Evolutionary conservation across 2,888 invertebrate species (phyloP).

Genomic region (Escarpia spicata): DNA sequence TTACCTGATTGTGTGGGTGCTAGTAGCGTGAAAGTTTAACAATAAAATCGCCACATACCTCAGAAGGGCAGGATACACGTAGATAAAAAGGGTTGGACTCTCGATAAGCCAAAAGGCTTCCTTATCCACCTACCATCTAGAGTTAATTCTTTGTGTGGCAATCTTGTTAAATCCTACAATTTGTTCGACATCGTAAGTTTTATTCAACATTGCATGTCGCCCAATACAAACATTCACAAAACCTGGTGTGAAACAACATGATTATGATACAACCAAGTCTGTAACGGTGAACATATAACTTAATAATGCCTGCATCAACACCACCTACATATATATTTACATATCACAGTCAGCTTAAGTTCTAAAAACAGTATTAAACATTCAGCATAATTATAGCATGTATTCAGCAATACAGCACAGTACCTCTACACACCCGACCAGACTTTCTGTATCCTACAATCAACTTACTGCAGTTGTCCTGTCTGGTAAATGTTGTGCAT

Average conservation of each 20-base stretch:
- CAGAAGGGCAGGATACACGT: too few relatives aligned
- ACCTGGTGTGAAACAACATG: background rate
- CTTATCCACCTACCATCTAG: too few relatives aligned
- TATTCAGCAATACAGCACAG: background rate
- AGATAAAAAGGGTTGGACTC: too few relatives aligned
- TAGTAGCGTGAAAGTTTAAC: too few relatives aligned
- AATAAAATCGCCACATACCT: too few relatives aligned
- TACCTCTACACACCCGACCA: background rate
- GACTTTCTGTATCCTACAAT: background rate
- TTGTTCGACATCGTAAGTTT: background rate
- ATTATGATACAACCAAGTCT: background rate
- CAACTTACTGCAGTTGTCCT: background rate
- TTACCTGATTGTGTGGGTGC: too few relatives aligned
- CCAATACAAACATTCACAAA: background rate
- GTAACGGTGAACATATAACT: slow-evolving; percentile 7
- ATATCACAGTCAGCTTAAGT: background rate
- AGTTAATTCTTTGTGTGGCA: too few relatives aligned
- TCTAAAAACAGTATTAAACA: background rate
- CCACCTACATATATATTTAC: background rate
- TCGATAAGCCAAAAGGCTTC: too few relatives aligned
- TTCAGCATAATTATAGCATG: background rate
- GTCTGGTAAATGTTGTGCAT: too few relatives aligned
- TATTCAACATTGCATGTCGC: background rate
- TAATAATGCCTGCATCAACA: background rate
- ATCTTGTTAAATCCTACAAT: background rate